Base-by-base conservation (phyloP, 2,888 invertebrate genomes). In the Thymelicus sylvestris region DNA sequence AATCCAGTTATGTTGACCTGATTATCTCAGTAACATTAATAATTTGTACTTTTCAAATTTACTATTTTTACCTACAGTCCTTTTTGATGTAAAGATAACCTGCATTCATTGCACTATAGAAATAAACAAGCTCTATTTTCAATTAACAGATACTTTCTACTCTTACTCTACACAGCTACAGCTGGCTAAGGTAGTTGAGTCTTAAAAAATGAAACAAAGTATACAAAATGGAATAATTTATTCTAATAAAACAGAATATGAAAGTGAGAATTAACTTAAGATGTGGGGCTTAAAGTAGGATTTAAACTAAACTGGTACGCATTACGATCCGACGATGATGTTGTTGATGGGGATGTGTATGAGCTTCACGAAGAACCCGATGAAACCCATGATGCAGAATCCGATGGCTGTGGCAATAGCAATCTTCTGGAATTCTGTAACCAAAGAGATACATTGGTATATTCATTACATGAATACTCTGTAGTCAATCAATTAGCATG, bases 331-430 rank as follows among this genome's bases (percentile, higher is more conserved):
- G 86, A 98, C 98, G 90, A 98, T 98, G 87, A 98, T 98, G 91
- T 98, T 98, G 93, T 98, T 98, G 93, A 99, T 99, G 77, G 99
- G 99, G 91, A 99, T 99, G 92, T 99, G 99, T 92, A 99, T 99
- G 80, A 99, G 95, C 94, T 99, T 99, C 50, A 99, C 99, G 83
- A 99, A 99, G 95, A 99, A 99, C 81, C 99, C 99, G 87, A 99
- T 99, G 94, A 99, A 99, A 71, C 99, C 99, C 99, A 99, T 99
- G 90, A 99, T 99, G 91, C 98, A 99, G 95, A 99, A 99, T 72
- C 99, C 99, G 85, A 99, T 99, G 6, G 99, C 99, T 73, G 99
- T 99, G 71, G 99, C 99, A 80, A 99, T 97, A 39, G 99, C 99
- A 84, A 99, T 99, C 94, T 99, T 99, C 91, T 99, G 99, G 93